Evolutionary conservation across 2,888 invertebrate genomes (phyloP), one percentile per base, ranked within the genome.

Genomic region (Chloromyia formosa): DNA sequence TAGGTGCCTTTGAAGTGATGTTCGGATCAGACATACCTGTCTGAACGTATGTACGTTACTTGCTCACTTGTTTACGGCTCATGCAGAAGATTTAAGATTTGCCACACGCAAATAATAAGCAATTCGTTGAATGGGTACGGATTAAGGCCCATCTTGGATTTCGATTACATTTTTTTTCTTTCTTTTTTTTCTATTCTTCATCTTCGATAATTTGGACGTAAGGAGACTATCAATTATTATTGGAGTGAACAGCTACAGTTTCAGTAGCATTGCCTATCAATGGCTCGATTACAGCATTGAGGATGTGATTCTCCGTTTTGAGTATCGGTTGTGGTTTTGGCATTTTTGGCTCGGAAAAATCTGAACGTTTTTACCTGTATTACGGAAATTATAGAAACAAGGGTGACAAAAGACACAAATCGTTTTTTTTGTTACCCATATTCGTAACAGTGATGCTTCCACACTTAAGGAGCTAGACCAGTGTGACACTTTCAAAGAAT

Each of bases 61-160:
- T 22, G 66, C 20, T 20, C 66, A 66, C 66, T 66, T 66, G 66
- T 66, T 66, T 49, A 49, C 49, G 49, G 66, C 66, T 66, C 66
- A 66, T 66, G 49, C 66, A 49, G 66, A 66, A 66, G 66, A 66
- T 66, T 66, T 66, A 53, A 71, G 71, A 71, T 71, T 71, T 71
- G 71, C 71, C 71, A 71, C 71, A 71, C 71, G 71, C 71, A 71
- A 71, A 71, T 71, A 56, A 71, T 56, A 71, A 35, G 56, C 71
- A 12, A 58, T 35, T 42, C 40, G 40, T 35, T 71, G 40, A 56
- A 71, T 56, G 40, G 71, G 56, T 40, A 40, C 58, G 56, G 71
- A 71, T 71, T 71, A 71, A 35, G 42, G 42, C 53, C 58, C 56
- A 69, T 54, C 71, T 40, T 66, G 49, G 49, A n/a, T 45, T 64